Base-by-base conservation (phyloP, 2,888 invertebrate species). In the Drosophila infuscata region DNA sequence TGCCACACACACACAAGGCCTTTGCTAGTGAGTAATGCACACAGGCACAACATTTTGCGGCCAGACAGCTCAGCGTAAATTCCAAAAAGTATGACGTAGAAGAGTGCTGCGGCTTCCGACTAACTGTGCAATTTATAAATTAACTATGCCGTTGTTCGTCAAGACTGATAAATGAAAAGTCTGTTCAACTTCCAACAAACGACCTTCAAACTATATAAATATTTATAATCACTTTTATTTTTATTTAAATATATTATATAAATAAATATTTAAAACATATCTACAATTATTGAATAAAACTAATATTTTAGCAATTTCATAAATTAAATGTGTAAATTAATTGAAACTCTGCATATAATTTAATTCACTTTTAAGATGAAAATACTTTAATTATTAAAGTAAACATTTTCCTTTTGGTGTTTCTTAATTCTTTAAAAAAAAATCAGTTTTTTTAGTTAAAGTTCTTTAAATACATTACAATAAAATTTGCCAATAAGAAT, bases 1-100 rank as follows among this genome's bases (percentile, higher is more conserved):
- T 30, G 25, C 17, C 51, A 48, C 30, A 6, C 25, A 6, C 25
- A 25, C 29, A 7, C 7, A 25, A 32, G 29, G 15, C 38, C 20
- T 15, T 57, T n/a, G 12, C 11, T 36, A 12, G 51, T 75, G 72
- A 65, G 61, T 75, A 75, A 77, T 72, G 46, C 41, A 25, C 17
- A 25, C 20, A 25, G 0, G 20, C 20, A 25, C n/a, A 71, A 35
- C 35, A 17, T 6, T 48, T 33, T 48, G 15, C 15, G 8, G 12
- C 36, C 53, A 52, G 36, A 76, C 57, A 76, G 33, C 58, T 63
- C 58, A 63, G 57, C 62, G 72, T 49, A 62, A 54, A 76, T 70
- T 76, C 77, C 77, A 41, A 38, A 59, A 35, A 3, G 9, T 38
- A n/a, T 74, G 60, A 53, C 48, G 36, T 61, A 20, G 11, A 3